A percentile compares a stretch with the other conserved stretches of the same genome.
phyloP scores from a whole-genome alignment of 2,797 vertebrate genomes.

The Gymnoscopelus microlampas region DNA sequence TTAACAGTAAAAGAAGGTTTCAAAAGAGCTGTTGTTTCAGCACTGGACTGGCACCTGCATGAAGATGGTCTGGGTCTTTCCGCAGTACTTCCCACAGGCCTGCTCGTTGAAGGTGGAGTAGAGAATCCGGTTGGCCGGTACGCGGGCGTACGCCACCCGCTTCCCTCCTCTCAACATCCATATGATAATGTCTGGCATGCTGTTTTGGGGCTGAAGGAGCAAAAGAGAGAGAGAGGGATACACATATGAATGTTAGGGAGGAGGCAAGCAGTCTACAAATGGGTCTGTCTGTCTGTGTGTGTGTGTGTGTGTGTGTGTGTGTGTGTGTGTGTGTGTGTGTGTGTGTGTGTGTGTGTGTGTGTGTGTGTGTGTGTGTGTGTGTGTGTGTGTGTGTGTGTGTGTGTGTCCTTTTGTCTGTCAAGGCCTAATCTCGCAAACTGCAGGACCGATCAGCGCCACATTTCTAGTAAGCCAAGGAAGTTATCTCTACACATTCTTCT shows the following conservation, averaged over 20 bases:
- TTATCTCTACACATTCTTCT: too few relatives aligned
- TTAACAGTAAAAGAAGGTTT: too few relatives aligned
- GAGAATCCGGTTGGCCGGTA: constrained; percentile 90
- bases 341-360: too few relatives aligned
- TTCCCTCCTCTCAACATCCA: constrained; percentile 98
- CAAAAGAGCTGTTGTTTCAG: background rate
- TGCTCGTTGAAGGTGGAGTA: constrained; percentile 86
- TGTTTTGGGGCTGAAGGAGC: constrained; percentile 90
- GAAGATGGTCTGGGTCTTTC: constrained; percentile 90
- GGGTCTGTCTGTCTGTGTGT: too few relatives aligned
- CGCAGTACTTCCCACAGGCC: constrained; percentile 91
- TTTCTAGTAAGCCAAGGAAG: too few relatives aligned
- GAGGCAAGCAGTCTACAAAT: background rate
- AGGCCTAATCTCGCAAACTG: too few relatives aligned
- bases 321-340: too few relatives aligned
- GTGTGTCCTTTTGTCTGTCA: too few relatives aligned
- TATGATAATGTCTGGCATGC: constrained; percentile 96
- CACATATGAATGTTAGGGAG: constrained; percentile 15
- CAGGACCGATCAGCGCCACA: too few relatives aligned
- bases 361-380: too few relatives aligned
- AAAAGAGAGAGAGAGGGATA: background rate
- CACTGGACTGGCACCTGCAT: constrained; percentile 86
- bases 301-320: too few relatives aligned
- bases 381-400: too few relatives aligned
- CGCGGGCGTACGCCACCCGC: constrained; percentile 89